Evolutionary conservation across 2,888 invertebrate genomes (phyloP).

Genomic region (Bombylius discolor): DNA sequence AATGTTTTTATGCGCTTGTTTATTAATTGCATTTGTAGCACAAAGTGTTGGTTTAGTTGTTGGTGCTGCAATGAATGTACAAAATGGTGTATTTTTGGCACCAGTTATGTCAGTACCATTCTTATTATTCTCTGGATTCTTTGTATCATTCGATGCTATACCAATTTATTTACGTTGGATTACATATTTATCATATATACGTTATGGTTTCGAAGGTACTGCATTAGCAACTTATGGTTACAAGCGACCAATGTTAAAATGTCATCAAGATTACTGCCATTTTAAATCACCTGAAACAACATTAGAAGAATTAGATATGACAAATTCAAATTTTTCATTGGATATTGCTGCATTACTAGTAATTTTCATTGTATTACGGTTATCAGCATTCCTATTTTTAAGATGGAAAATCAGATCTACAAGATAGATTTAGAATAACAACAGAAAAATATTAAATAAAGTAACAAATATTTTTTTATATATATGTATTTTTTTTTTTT

Average conservation of each 20-base stretch:
- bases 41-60: slow-evolving; percentile 92
- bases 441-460: no score
- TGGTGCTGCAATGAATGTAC: slow-evolving; percentile 89
- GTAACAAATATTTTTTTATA: no score
- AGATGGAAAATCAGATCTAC: slow-evolving; percentile 75
- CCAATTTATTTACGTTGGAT: slow-evolving; percentile 91
- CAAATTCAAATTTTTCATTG: slow-evolving; percentile 61
- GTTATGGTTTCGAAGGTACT: slow-evolving; percentile 92
- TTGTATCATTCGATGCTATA: slow-evolving; percentile 92
- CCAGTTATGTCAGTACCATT: slow-evolving; percentile 96
- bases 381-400: slow-evolving; percentile 72
- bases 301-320: slow-evolving; percentile 75
- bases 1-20: slow-evolving; percentile 79
- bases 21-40: slow-evolving; percentile 86
- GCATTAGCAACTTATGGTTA: slow-evolving; percentile 85
- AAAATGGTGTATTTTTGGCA: slow-evolving; percentile 92
- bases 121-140: slow-evolving; percentile 91
- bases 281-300: slow-evolving; percentile 72
- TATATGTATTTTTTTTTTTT: not conserved
- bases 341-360: slow-evolving; percentile 67
- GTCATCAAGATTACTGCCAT: slow-evolving; percentile 72
- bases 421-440: slow-evolving; percentile 41
- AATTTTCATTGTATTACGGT: slow-evolving; percentile 66
- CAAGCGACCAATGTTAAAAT: slow-evolving; percentile 65
- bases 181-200: slow-evolving; percentile 85